A percentile compares a stretch with the other conserved stretches of the same genome.
These are phyloP conservation scores for Ctenodactylus gundi DNA, from an alignment of 2,113 vertebrate genomes.

Conservation along the genomic window DNA sequence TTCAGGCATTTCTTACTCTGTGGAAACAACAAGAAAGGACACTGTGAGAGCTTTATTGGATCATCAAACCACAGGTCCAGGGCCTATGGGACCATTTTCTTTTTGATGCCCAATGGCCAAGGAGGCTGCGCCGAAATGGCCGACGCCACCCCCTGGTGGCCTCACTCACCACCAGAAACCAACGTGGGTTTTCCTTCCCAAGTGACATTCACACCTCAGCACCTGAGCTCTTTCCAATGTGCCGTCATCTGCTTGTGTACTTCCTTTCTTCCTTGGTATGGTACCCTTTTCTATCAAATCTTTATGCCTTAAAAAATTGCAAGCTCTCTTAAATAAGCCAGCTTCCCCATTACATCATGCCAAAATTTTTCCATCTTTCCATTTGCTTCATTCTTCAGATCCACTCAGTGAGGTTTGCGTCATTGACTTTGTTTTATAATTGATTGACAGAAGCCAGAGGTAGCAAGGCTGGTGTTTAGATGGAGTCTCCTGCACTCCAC, in stretches of 20 bases:
- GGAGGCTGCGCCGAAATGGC: no score
- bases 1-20: constrained; percentile 62
- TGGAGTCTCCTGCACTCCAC: neutral
- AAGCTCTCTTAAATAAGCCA: neutral
- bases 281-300: neutral
- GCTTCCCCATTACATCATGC: neutral
- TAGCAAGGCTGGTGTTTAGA: neutral
- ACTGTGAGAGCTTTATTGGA: constrained; percentile 23
- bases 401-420: neutral
- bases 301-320: neutral
- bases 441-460: neutral
- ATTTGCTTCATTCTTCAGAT: neutral
- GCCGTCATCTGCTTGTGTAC: neutral
- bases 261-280: neutral
- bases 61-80: neutral
- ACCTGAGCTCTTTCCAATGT: neutral
- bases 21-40: neutral
- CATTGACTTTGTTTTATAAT: neutral
- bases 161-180: neutral
- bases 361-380: neutral
- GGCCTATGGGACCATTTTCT: neutral
- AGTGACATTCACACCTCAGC: neutral
- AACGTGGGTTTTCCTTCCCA: neutral
- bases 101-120: neutral
- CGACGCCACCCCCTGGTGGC: neutral